Conservation (phyloP, 2,888 invertebrate genomes). For the Nebria salina region DNA sequence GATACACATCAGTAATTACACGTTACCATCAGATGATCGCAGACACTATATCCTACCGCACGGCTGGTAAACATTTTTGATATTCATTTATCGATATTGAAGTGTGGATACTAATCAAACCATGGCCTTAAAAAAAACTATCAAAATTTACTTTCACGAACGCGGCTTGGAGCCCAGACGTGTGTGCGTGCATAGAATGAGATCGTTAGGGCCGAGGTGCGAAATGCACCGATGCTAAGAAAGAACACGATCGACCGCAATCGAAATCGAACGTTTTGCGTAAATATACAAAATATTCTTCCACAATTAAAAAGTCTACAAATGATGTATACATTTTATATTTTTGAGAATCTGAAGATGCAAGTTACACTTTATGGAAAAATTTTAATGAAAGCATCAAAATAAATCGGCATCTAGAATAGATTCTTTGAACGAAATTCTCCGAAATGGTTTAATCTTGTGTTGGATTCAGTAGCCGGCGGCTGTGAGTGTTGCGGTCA, state of each 20-base stretch:
- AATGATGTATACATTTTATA: too few relatives aligned
- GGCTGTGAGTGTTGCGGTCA: constrained; percentile 14
- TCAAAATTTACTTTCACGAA: constrained; percentile 19
- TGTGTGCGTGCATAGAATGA: constrained; percentile 34
- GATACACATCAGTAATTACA: constrained; percentile 45
- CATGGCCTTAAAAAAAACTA: background rate
- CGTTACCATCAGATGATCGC: constrained; percentile 33
- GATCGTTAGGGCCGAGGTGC: constrained; percentile 40
- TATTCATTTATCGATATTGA: background rate
- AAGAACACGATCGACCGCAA: background rate
- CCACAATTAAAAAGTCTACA: too few relatives aligned
- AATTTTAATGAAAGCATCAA: background rate
- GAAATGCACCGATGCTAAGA: constrained; percentile 18
- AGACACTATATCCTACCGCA: constrained; percentile 31
- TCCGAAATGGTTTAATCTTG: background rate
- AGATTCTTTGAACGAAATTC: background rate
- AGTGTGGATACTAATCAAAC: background rate
- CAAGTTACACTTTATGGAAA: too few relatives aligned
- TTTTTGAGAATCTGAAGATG: too few relatives aligned
- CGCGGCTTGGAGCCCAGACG: background rate
- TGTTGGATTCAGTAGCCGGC: constrained; percentile 10
- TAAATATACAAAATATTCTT: too few relatives aligned
- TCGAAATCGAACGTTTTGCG: background rate
- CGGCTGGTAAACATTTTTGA: constrained; percentile 20
- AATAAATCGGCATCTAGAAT: background rate